phyloP scores from a whole-genome alignment of 1,140 invertebrate genomes.

The Drosophila nasuta region DNA sequence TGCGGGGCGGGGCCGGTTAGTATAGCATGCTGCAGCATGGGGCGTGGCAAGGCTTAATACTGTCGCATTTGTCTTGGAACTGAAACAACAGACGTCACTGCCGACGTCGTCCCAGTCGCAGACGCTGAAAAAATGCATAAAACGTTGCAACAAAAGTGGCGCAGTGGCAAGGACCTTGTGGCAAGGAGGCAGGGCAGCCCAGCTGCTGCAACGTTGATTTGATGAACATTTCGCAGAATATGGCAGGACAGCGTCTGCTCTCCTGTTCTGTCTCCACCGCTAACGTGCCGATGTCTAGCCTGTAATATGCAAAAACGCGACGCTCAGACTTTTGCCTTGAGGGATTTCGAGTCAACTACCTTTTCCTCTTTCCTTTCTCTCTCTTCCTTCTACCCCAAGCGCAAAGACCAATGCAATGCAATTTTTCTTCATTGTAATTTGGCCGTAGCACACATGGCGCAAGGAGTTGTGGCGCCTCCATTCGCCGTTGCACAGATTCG shows the following conservation, averaged over 20 bases:
- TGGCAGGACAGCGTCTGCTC: constrained; percentile 42
- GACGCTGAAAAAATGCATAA: constrained; percentile 82
- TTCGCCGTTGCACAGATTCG: constrained; percentile 68
- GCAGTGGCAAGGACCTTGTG: constrained; percentile 18
- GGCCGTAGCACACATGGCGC: constrained; percentile 4
- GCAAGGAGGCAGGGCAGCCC: constrained; percentile 24
- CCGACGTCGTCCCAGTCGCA: constrained; percentile 46
- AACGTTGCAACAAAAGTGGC: constrained; percentile 79
- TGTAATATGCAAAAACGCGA: constrained; percentile 75
- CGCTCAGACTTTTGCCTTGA: constrained; percentile 77
- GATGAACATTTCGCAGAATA: constrained; percentile 71
- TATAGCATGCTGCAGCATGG: background rate
- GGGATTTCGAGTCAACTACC: constrained; percentile 54
- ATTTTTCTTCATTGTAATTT: constrained; percentile 83
- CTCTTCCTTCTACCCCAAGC: no score
- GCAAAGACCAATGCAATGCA: constrained; percentile 54
- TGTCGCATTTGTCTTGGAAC: constrained; percentile 79
- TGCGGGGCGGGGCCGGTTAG: constrained; percentile 1
- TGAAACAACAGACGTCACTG: constrained; percentile 76
- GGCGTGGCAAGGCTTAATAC: constrained; percentile 72
- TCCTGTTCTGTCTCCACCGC: constrained; percentile 31
- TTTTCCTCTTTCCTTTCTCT: background rate
- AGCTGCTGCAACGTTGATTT: constrained; percentile 81
- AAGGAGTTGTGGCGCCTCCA: constrained; percentile 33
- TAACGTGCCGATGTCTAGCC: constrained; percentile 76